Conservation (phyloP, 1,140 invertebrate genomes). For the Eupristina koningsbergeri region DNA sequence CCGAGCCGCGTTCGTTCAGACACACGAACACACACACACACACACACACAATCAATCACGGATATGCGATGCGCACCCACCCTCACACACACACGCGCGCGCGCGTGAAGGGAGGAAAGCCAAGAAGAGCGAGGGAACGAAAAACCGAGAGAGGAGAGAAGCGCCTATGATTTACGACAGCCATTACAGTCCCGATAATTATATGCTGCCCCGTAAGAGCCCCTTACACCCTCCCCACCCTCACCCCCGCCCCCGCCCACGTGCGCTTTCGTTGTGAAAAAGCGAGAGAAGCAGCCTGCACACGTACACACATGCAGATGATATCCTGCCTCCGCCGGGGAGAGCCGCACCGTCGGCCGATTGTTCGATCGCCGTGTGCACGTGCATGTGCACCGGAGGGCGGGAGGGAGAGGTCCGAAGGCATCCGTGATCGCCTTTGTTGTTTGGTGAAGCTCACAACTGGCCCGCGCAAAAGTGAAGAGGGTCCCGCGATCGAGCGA, state of each 20-base stretch:
- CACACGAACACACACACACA: slow-evolving; percentile 18
- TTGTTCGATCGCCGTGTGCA: slow-evolving; percentile 59
- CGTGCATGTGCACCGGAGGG: not conserved
- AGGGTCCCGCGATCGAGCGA: slow-evolving; percentile 10
- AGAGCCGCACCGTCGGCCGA: slow-evolving; percentile 57
- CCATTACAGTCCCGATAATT: slow-evolving; percentile 73
- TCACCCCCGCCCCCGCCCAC: slow-evolving; percentile 56
- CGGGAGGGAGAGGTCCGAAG: too few species aligned
- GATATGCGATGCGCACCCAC: too few species aligned
- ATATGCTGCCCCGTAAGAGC: slow-evolving; percentile 66
- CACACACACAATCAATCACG: too few species aligned
- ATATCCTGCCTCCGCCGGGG: slow-evolving; percentile 66
- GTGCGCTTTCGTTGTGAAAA: slow-evolving; percentile 2
- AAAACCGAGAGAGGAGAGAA: slow-evolving; percentile 59
- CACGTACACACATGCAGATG: slow-evolving; percentile 55
- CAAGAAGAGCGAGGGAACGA: not conserved
- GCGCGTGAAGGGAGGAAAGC: too few species aligned
- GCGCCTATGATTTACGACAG: slow-evolving; percentile 73
- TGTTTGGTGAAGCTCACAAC: slow-evolving; percentile 1
- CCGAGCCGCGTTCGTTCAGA: slow-evolving; percentile 55
- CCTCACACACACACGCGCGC: not conserved
- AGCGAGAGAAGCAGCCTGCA: not conserved
- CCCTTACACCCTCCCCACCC: slow-evolving; percentile 55
- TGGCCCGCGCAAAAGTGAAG: slow-evolving; percentile 31
- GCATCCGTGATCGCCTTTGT: slow-evolving; percentile 28